These are phyloP conservation scores for Aporophyla nigra DNA, from an alignment of 2,888 invertebrate genomes.

Conservation along the genomic window DNA sequence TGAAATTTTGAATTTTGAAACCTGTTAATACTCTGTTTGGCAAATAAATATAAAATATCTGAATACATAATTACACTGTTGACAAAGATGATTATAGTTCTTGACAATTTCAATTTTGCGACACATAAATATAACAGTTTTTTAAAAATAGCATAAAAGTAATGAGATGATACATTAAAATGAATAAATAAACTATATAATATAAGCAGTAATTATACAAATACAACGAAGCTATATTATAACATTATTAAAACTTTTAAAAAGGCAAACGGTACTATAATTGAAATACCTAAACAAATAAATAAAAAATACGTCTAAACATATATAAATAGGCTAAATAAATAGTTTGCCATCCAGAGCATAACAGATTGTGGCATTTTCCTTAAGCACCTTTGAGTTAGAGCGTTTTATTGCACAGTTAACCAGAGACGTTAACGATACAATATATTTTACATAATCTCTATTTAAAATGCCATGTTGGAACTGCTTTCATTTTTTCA, in stretches of 20 bases:
- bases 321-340: conserved; percentile 59
- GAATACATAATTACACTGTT: conserved; percentile 12
- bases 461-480: conserved; percentile 54
- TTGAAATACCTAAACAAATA: conserved; percentile 34
- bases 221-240: conserved; percentile 4
- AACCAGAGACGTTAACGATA: conserved; percentile 58
- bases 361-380: conserved; percentile 81
- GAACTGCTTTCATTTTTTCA: conserved; percentile 12
- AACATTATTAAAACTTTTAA: conserved; percentile 4
- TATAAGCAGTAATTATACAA: conserved; percentile 29
- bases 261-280: conserved; percentile 34
- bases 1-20: conserved; percentile 88
- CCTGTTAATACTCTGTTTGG: conserved; percentile 85
- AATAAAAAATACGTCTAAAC: conserved; percentile 53
- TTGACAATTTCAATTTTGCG: background rate
- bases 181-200: background rate
- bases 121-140: background rate
- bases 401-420: conserved; percentile 63
- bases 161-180: conserved; percentile 6
- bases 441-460: conserved; percentile 47
- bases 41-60: conserved; percentile 70
- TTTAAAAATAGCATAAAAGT: background rate
- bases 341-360: conserved; percentile 85
- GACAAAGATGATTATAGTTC: background rate
- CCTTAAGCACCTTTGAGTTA: conserved; percentile 77